phyloP scores from a whole-genome alignment of 2,113 vertebrate genomes.

The Tetrax tetrax region DNA sequence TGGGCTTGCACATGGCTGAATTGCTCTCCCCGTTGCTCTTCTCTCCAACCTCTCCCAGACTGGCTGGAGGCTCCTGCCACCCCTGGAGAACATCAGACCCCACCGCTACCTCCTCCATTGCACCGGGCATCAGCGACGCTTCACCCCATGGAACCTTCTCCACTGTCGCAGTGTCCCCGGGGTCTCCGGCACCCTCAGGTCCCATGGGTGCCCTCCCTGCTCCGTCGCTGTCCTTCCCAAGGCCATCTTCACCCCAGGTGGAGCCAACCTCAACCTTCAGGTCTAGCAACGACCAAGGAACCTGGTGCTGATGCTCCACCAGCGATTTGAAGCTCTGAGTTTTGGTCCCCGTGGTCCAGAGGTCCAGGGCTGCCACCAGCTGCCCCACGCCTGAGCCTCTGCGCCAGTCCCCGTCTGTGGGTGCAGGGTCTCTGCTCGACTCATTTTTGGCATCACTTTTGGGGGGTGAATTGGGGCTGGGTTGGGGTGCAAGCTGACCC shows the following conservation, averaged over 20 bases:
- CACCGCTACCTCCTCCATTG: neutral
- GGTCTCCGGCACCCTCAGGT: neutral
- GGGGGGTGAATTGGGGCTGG: accelerated
- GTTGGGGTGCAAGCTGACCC: neutral
- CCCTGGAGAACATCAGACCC: neutral
- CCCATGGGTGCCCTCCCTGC: neutral
- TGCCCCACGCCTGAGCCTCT: accelerated
- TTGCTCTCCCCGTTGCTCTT: neutral
- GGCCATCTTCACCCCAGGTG: neutral
- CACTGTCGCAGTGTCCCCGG: neutral
- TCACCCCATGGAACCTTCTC: neutral
- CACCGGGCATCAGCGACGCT: neutral
- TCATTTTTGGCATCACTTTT: neutral
- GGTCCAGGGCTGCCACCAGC: neutral
- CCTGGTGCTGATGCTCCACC: neutral
- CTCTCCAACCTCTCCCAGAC: neutral
- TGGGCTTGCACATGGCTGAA: accelerated
- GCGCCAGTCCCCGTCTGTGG: accelerated
- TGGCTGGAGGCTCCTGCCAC: neutral
- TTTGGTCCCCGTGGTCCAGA: neutral
- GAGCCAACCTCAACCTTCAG: neutral
- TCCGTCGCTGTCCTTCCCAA: neutral
- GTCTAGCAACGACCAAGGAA: neutral
- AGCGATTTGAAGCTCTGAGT: neutral
- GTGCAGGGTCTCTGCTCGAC: neutral